phyloP scores from a whole-genome alignment of 2,113 vertebrate genomes.

The Acanthochromis polyacanthus region DNA sequence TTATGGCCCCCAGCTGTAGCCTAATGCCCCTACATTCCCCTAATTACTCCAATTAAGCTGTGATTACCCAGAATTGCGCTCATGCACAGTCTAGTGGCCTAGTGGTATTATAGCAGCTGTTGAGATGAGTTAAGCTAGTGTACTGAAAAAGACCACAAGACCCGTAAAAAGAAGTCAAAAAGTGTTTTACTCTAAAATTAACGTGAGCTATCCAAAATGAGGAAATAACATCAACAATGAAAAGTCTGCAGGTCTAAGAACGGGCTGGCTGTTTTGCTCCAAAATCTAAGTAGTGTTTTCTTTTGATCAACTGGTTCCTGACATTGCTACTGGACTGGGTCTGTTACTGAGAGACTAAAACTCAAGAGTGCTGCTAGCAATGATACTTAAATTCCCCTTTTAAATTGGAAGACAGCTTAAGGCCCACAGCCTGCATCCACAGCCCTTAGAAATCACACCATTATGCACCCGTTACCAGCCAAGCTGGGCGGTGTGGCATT shows the following conservation, averaged over 20 bases:
- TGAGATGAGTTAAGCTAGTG: slow-evolving; percentile 62
- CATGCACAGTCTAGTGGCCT: slow-evolving; percentile 77
- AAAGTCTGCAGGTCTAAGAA: slow-evolving; percentile 10
- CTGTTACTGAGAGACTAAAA: slow-evolving; percentile 35
- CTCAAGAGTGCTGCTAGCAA: slow-evolving; percentile 28
- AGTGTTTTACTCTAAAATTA: neutral
- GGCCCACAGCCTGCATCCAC: slow-evolving; percentile 54
- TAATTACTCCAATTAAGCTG: slow-evolving; percentile 87
- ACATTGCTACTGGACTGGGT: slow-evolving; percentile 1
- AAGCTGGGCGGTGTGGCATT: slow-evolving; percentile 71
- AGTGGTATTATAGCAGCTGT: slow-evolving; percentile 73
- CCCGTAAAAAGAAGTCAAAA: neutral
- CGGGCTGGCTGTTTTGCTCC: slow-evolving; percentile 17
- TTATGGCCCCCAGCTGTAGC: slow-evolving; percentile 83
- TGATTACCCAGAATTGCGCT: slow-evolving; percentile 84
- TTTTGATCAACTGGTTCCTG: slow-evolving; percentile 31
- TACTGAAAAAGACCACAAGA: slow-evolving; percentile 37
- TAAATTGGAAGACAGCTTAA: slow-evolving; percentile 45
- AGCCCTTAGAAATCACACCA: slow-evolving; percentile 66
- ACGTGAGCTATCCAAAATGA: neutral
- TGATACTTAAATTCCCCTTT: slow-evolving; percentile 42
- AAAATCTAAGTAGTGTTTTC: slow-evolving; percentile 29
- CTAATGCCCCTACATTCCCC: slow-evolving; percentile 81
- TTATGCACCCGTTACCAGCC: slow-evolving; percentile 74
- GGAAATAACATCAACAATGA: neutral